phyloP scores from a whole-genome alignment of 37 sponge, comb jelly and placozoan species.

The Mnemiopsis leidyi region DNA sequence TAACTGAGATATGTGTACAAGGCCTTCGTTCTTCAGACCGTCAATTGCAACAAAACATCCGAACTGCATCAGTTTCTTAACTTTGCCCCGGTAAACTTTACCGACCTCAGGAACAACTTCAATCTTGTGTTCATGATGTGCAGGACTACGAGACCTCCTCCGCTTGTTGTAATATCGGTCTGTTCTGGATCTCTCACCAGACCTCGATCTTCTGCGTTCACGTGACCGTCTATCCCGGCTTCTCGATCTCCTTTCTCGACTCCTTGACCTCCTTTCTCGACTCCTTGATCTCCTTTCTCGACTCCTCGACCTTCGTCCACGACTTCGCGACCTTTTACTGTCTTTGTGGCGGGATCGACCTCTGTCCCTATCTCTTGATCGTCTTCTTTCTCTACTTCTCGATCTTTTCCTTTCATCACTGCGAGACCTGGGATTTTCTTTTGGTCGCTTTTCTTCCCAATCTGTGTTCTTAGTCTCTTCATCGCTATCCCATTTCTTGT shows the following conservation, averaged over 20 bases:
- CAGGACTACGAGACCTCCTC: conserved; percentile 38
- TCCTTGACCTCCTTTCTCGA: background rate
- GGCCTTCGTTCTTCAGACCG: conserved; percentile 83
- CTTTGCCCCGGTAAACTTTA: conserved; percentile 86
- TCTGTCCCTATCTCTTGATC: background rate
- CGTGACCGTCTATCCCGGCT: conserved; percentile 11
- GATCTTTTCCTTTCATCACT: background rate
- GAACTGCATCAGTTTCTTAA: conserved; percentile 93
- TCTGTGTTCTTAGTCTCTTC: background rate
- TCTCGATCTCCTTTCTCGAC: conserved; percentile 64
- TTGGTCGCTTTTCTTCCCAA: background rate
- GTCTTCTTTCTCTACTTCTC: conserved; percentile 11
- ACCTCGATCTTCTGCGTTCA: conserved; percentile 29
- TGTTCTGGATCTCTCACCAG: conserved; percentile 53
- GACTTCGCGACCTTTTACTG: conserved; percentile 3
- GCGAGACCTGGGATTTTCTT: background rate
- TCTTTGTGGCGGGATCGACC: background rate
- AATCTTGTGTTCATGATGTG: conserved; percentile 12
- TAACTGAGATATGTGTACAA: conserved; percentile 91
- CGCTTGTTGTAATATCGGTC: conserved; percentile 55
- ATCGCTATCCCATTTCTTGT: conserved; percentile 49
- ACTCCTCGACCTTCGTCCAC: background rate
- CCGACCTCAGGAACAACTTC: background rate
- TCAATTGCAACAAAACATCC: conserved; percentile 97
- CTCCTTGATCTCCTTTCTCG: background rate